phyloP scores from a whole-genome alignment of 2,113 vertebrate genomes.

The Periophthalmus modestus region DNA sequence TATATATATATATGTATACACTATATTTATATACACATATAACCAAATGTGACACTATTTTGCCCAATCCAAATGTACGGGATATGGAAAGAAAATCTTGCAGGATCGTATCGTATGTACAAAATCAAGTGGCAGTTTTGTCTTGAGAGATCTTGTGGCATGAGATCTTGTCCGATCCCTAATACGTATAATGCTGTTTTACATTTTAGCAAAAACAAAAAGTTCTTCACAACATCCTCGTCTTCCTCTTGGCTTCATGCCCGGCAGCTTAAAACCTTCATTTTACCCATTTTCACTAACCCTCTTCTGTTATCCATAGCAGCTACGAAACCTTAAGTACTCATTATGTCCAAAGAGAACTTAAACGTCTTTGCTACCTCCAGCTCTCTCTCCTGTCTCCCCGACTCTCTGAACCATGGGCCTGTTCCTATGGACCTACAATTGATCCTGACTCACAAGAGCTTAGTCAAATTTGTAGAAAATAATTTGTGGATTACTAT shows the following conservation, averaged over 20 bases:
- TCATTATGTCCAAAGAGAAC: background rate
- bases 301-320: background rate
- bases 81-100: no score
- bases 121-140: no score
- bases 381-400: background rate
- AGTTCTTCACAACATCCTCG: background rate
- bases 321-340: background rate
- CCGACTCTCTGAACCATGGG: background rate
- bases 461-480: background rate
- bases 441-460: background rate
- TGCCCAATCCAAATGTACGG: no score
- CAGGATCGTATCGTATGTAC: no score
- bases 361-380: background rate
- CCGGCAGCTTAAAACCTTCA: background rate
- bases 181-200: background rate
- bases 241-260: background rate
- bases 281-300: background rate
- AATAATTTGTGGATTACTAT: no score
- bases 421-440: no score
- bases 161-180: no score
- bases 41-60: no score
- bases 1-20: no score
- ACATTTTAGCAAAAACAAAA: background rate
- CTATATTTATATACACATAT: no score
- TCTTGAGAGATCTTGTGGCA: no score